Percentiles rank a stretch among this genome's conserved stretches.
These are phyloP conservation scores for Porites rus DNA, from an alignment of 92 coral and sea anemone genomes.

Conservation along the genomic window DNA sequence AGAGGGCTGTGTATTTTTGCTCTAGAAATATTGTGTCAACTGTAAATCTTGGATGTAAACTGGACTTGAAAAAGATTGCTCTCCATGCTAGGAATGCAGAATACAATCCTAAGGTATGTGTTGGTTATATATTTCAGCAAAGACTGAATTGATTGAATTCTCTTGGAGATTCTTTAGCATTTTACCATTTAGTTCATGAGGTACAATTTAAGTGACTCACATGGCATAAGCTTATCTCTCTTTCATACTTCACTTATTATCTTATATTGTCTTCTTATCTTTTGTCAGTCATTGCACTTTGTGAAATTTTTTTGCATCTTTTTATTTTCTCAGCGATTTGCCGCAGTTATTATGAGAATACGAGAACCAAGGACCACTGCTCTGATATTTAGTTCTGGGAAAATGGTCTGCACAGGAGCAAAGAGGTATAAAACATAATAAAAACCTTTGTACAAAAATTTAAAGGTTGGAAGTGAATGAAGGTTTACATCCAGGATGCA, in stretches of 20 bases:
- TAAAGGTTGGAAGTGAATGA: no score
- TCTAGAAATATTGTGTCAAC: conserved; percentile 96
- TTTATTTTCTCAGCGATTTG: conserved; percentile 80
- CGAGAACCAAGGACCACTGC: conserved; percentile 99
- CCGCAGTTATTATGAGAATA: conserved; percentile 98
- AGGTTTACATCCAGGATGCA: no score
- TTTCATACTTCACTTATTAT: no score
- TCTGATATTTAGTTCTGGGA: conserved; percentile 97
- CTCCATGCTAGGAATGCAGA: conserved; percentile 99
- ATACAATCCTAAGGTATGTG: conserved; percentile 92
- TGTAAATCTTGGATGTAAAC: conserved; percentile 95
- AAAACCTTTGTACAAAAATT: neutral
- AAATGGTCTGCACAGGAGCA: conserved; percentile 99
- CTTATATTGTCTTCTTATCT: no score
- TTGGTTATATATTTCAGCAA: neutral
- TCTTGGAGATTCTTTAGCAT: neutral
- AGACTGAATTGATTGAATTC: no score
- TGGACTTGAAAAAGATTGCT: conserved; percentile 97
- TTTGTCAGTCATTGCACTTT: neutral
- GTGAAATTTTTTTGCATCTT: neutral
- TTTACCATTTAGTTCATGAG: no score
- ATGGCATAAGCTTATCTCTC: no score
- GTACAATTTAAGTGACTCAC: no score
- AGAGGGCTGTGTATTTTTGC: neutral
- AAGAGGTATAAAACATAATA: conserved; percentile 72